These are phyloP conservation scores for Mirza zaza DNA, from an alignment of 2,113 vertebrate genomes.

Conservation along the genomic window DNA sequence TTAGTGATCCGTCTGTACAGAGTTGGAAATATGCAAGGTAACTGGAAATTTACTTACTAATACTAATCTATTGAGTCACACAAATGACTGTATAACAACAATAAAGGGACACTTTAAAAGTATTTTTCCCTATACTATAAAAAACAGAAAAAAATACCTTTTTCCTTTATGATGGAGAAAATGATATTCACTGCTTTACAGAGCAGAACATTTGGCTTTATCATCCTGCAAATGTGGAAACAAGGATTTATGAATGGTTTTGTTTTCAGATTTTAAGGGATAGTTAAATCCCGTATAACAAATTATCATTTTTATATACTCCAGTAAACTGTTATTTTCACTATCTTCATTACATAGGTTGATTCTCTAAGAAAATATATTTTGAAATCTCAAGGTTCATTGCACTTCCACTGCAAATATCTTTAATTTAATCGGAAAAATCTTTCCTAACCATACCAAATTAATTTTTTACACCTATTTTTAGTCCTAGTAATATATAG, in stretches of 20 bases:
- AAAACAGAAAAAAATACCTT: not conserved
- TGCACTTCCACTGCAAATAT: not conserved
- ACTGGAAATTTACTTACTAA: not conserved
- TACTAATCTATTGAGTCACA: not conserved
- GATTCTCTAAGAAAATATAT: not conserved
- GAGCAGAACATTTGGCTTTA: constrained; percentile 5
- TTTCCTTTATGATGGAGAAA: constrained; percentile 31
- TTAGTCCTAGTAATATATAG: not conserved
- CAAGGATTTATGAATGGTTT: constrained; percentile 31
- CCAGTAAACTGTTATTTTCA: constrained; percentile 5
- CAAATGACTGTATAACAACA: not conserved
- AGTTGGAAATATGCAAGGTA: not conserved
- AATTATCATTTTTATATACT: not conserved
- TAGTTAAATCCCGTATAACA: constrained; percentile 25
- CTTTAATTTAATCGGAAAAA: not conserved
- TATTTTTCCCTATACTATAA: not conserved
- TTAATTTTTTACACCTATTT: not conserved
- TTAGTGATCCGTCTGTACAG: not conserved
- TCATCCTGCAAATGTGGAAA: not conserved
- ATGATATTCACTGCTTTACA: not conserved
- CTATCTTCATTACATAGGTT: not conserved
- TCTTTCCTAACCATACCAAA: not conserved
- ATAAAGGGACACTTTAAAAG: not conserved
- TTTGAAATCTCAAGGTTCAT: constrained; percentile 38
- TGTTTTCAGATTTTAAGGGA: constrained; percentile 16